Percentiles rank a stretch among this genome's conserved stretches.
Evolutionary conservation across 2,888 invertebrate genomes (phyloP).

Genomic region (Acronicta alni): DNA sequence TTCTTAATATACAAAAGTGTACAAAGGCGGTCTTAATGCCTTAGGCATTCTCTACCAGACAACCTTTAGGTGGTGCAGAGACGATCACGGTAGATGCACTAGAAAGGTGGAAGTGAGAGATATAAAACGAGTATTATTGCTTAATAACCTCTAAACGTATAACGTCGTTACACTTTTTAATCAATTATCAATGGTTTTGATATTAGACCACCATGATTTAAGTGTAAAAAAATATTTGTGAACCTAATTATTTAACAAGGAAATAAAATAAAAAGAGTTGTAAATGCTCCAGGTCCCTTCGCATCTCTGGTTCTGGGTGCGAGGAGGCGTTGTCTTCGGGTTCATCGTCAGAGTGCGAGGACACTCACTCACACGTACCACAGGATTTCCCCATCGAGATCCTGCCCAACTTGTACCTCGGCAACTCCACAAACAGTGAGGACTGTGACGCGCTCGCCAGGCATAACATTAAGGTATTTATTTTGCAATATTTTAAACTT

Average conservation of each 20-base stretch:
- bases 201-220: too few relatives aligned
- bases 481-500: not conserved
- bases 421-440: slow-evolving; percentile 98
- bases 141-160: too few relatives aligned
- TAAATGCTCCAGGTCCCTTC: slow-evolving; percentile 90
- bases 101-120: too few relatives aligned
- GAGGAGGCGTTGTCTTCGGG: slow-evolving; percentile 92
- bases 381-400: slow-evolving; percentile 98
- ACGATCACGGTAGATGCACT: too few relatives aligned
- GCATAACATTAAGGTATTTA: slow-evolving; percentile 95
- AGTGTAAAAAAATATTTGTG: too few relatives aligned
- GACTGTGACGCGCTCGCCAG: slow-evolving; percentile 96
- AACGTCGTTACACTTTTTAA: too few relatives aligned
- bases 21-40: too few relatives aligned
- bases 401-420: slow-evolving; percentile 97
- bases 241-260: slow-evolving; percentile 1
- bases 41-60: too few relatives aligned
- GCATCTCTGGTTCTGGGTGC: slow-evolving; percentile 92
- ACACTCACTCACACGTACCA: slow-evolving; percentile 88
- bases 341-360: slow-evolving; percentile 93
- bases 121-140: too few relatives aligned
- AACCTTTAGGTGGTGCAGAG: too few relatives aligned
- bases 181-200: too few relatives aligned
- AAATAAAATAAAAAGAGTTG: not conserved
- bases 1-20: too few relatives aligned